Evolutionary conservation across 2,888 invertebrate species (phyloP).

Genomic region (Yponomeuta plumbellus): DNA sequence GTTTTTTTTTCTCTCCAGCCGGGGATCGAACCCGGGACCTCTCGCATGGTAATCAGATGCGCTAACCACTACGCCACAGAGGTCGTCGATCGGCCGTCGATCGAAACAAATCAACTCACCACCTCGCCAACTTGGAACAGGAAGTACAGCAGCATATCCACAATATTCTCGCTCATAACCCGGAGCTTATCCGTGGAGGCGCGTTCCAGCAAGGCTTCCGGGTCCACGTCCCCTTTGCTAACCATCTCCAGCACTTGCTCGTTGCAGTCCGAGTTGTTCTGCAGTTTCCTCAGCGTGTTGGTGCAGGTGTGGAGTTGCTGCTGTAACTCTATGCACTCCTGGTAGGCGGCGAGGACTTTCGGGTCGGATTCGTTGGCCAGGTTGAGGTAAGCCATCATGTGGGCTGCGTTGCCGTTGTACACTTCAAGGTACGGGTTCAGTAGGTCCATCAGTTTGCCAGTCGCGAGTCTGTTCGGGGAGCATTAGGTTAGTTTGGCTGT

Average conservation of each 20-base stretch:
- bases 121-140: constrained; percentile 71
- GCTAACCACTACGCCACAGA: too few relatives aligned
- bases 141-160: constrained; percentile 87
- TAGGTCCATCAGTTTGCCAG: constrained; percentile 87
- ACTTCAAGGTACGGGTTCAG: constrained; percentile 85
- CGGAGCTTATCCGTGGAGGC: constrained; percentile 90
- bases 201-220: constrained; percentile 68
- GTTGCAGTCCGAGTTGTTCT: constrained; percentile 70
- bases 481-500: background rate
- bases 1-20: too few relatives aligned
- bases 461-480: constrained; percentile 83
- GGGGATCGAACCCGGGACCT: too few relatives aligned
- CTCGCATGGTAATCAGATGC: too few relatives aligned
- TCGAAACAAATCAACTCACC: constrained; percentile 28
- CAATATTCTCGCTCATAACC: constrained; percentile 86
- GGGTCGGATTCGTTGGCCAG: constrained; percentile 79
- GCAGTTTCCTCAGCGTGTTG: constrained; percentile 84
- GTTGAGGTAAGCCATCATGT: constrained; percentile 89
- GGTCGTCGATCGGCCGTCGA: too few relatives aligned
- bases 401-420: constrained; percentile 88
- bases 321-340: constrained; percentile 92
- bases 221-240: constrained; percentile 44
- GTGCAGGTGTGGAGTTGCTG: constrained; percentile 91
- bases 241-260: constrained; percentile 48
- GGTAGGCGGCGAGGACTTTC: constrained; percentile 60